phyloP scores from a whole-genome alignment of 2,113 vertebrate species.

The Indri indri region DNA sequence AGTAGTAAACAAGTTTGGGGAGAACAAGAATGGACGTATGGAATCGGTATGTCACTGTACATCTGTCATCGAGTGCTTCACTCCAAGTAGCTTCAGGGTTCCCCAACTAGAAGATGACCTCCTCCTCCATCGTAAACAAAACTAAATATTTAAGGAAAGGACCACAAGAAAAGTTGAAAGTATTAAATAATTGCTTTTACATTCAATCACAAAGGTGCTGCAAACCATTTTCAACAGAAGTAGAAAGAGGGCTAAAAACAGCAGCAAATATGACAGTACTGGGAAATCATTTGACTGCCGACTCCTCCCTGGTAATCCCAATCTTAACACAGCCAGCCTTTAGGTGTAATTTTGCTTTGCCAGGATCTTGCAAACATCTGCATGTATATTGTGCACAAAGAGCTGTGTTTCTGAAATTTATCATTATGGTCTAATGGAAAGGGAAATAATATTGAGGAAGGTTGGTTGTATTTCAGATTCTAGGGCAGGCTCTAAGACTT shows the following conservation, averaged over 20 bases:
- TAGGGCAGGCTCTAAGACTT: not conserved
- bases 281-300: not conserved
- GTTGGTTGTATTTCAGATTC: not conserved
- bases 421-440: not conserved
- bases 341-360: not conserved
- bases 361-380: not conserved
- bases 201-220: not conserved
- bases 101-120: not conserved
- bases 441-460: not conserved
- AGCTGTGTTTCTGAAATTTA: not conserved
- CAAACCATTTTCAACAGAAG: not conserved
- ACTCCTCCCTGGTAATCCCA: not conserved
- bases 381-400: not conserved
- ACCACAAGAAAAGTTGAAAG: not conserved
- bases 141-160: slow-evolving; percentile 1
- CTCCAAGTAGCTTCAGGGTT: not conserved
- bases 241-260: not conserved
- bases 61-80: not conserved
- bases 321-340: not conserved
- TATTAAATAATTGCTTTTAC: slow-evolving; percentile 5
- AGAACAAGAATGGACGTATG: not conserved
- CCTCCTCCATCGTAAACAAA: not conserved
- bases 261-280: not conserved
- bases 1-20: not conserved
- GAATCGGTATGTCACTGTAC: not conserved